Conservation (phyloP, 2,888 invertebrate species). For the Camponotus fellah region DNA sequence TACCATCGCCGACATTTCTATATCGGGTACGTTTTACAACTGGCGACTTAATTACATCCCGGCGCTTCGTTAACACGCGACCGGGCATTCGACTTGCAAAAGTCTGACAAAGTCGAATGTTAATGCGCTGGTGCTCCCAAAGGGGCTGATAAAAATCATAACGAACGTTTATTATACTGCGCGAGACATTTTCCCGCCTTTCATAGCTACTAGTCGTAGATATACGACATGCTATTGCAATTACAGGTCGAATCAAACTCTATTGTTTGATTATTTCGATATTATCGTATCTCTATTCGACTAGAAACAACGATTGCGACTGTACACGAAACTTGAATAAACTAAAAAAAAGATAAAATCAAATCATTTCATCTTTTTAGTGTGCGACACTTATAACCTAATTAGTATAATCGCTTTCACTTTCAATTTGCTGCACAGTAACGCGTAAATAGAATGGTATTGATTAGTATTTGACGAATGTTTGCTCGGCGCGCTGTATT, state of each 20-base stretch:
- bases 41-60: slow-evolving; percentile 67
- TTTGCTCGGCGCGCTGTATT: slow-evolving; percentile 46
- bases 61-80: slow-evolving; percentile 59
- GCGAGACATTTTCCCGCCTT: not conserved
- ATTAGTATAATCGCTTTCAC: slow-evolving; percentile 8
- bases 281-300: not conserved
- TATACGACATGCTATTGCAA: not conserved
- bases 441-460: slow-evolving; percentile 64
- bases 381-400: not conserved
- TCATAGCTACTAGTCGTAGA: not conserved
- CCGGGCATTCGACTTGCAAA: slow-evolving; percentile 49
- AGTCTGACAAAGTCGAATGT: slow-evolving; percentile 64
- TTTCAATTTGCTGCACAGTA: slow-evolving; percentile 38
- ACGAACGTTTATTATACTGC: slow-evolving; percentile 1
- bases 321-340: not conserved
- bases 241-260: not conserved
- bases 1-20: slow-evolving; percentile 24
- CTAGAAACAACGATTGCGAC: not conserved
- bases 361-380: not conserved
- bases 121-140: slow-evolving; percentile 34
- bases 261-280: slow-evolving; percentile 10
- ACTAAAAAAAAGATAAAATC: not conserved
- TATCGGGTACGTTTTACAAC: slow-evolving; percentile 68
- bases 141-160: slow-evolving; percentile 24
- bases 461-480: slow-evolving; percentile 70